Evolutionary conservation across 2,888 invertebrate genomes (phyloP).

Genomic region (Esperia sulphurella): DNA sequence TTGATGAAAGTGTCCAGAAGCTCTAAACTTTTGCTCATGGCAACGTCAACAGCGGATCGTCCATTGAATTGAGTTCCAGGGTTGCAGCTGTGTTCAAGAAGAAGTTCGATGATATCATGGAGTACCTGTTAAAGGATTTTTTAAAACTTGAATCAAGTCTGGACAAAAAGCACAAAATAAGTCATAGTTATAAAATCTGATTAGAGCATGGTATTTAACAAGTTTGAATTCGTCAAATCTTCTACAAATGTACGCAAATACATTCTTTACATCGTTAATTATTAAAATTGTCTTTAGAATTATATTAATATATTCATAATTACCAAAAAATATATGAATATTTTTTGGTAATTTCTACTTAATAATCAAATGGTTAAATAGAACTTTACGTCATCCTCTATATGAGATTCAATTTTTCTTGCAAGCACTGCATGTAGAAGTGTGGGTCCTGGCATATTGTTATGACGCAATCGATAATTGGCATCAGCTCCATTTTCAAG

Average conservation of each 20-base stretch:
- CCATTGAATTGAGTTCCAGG: conserved; percentile 45
- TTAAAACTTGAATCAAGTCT: too few relatives aligned
- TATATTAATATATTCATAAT: too few relatives aligned
- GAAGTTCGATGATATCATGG: conserved; percentile 34
- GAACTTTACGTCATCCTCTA: conserved; percentile 29
- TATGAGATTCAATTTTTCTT: conserved; percentile 32
- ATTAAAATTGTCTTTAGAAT: too few relatives aligned
- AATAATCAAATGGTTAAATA: too few relatives aligned
- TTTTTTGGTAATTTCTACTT: too few relatives aligned
- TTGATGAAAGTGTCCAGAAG: conserved; percentile 49
- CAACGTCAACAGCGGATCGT: conserved; percentile 45
- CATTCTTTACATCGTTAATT: too few relatives aligned
- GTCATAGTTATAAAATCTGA: background rate
- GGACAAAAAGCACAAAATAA: background rate
- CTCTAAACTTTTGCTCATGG: conserved; percentile 36
- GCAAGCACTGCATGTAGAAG: conserved; percentile 50
- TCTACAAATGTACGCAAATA: too few relatives aligned
- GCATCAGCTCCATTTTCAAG: conserved; percentile 48
- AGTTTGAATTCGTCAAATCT: too few relatives aligned
- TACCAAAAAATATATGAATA: too few relatives aligned
- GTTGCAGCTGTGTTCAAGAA: conserved; percentile 47
- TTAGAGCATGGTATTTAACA: too few relatives aligned
- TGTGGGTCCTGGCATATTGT: conserved; percentile 40
- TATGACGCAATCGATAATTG: conserved; percentile 29
- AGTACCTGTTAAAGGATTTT: background rate